Base-by-base conservation (phyloP, 2,888 invertebrate genomes). In the Cryptophagus acutangulus region DNA sequence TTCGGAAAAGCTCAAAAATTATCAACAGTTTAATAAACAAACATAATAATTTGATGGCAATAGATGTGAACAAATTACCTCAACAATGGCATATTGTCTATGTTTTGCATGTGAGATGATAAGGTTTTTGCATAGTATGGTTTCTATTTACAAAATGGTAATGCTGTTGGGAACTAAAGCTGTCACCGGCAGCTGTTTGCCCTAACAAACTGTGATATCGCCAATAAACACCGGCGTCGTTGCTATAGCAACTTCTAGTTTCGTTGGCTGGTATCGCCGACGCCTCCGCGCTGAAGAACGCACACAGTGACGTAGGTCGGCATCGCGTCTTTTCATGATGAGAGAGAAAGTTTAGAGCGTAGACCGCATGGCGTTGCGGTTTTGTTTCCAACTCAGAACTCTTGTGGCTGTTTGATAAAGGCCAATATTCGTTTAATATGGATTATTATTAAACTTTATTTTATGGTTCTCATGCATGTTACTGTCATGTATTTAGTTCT, bases 201-300 rank as follows among this genome's bases (percentile, higher is more conserved):
- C 55, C 54, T 13, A 58, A 61, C 61, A 60, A 59, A 59, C 59
- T 62, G 59, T 58, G 57, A 62, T 62, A 62, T 62, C 60, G 57
- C 59, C 61, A 61, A 62, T 60, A 62, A 61, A 62, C 61, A 61
- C 57, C 54, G 58, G 52, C 56, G 51, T 45, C 52, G 57, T 59
- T 38, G 52, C 47, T 53, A 57, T 57, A 52, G 28, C 28, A 28
- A 28, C 28, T 12, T 28, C 31, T 13, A 15, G 31, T 31, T 26
- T 26, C 26, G n/a, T 20, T 9, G n/a, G 20, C 28, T 13, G 40
- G 30, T 30, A 28, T 20, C 45, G 42, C 24, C 44, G 41, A 6
- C 41, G 45, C 36, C 36, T 2, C 36, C 18, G 34, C 3, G n/a
- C 33, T 15, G 9, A 13, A 24, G 24, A 12, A 15, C 14, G 5